Percentiles rank a stretch among this genome's conserved stretches.
Conservation (phyloP, 92 coral and sea anemone genomes). For the Blastomussa wellsi region DNA sequence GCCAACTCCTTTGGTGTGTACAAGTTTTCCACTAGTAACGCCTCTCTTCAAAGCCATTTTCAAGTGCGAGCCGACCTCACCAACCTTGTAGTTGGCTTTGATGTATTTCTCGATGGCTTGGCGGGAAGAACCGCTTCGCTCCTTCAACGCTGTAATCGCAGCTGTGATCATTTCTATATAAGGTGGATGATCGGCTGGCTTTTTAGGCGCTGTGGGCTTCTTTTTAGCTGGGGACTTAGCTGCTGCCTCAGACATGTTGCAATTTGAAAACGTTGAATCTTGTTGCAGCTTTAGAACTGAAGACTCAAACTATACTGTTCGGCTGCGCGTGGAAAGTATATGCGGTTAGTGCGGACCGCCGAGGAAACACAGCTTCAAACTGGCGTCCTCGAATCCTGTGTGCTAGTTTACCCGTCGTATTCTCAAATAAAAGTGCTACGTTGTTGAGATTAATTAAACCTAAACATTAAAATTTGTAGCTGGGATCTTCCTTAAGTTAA, state of each 20-base stretch:
- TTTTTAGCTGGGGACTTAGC: too few relatives aligned
- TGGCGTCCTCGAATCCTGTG: neutral
- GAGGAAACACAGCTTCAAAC: too few relatives aligned
- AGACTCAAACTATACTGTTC: too few relatives aligned
- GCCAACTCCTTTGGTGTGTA: neutral
- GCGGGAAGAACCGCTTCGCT: slow-evolving; percentile 73
- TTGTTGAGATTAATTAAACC: too few relatives aligned
- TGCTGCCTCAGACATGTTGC: too few relatives aligned
- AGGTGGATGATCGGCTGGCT: slow-evolving; percentile 44
- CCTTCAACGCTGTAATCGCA: slow-evolving; percentile 44
- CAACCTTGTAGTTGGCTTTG: slow-evolving; percentile 79
- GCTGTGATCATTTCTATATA: slow-evolving; percentile 41
- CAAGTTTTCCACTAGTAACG: neutral
- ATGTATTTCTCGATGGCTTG: slow-evolving; percentile 90
- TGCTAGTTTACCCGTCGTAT: neutral
- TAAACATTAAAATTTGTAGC: neutral
- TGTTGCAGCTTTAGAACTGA: too few relatives aligned
- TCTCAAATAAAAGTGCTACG: neutral
- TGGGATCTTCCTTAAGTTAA: neutral
- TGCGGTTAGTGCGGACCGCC: too few relatives aligned
- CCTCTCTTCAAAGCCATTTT: slow-evolving; percentile 31
- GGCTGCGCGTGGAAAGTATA: too few relatives aligned
- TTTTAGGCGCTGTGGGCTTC: too few relatives aligned
- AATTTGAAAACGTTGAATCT: too few relatives aligned
- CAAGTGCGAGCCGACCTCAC: slow-evolving; percentile 41